Conservation (phyloP, 1,140 invertebrate genomes). For the Melanaphis sacchari region DNA sequence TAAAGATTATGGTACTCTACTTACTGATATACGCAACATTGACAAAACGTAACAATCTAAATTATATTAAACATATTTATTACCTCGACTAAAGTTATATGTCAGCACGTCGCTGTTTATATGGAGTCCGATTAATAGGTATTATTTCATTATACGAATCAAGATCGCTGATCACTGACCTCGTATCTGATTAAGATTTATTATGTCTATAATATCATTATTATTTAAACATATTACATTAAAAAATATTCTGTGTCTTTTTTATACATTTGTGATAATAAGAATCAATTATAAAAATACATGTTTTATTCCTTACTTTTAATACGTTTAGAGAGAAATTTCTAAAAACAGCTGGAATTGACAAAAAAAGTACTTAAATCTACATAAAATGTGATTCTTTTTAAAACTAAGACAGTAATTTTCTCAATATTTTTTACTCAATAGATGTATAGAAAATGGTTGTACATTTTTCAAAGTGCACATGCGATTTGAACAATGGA, state of each 20-base stretch:
- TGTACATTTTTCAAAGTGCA: not conserved
- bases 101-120: not conserved
- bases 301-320: not conserved
- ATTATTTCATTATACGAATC: not conserved
- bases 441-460: not conserved
- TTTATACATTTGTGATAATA: not conserved
- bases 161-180: not conserved
- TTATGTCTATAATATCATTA: not conserved
- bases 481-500: not conserved
- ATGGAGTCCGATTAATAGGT: not conserved
- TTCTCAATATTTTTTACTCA: not conserved
- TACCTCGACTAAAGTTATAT: not conserved
- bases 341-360: not conserved
- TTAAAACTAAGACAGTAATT: not conserved
- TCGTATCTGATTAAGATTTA: not conserved
- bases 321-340: not conserved
- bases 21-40: not conserved
- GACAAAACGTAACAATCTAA: not conserved
- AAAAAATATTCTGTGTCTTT: not conserved
- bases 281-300: not conserved
- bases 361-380: not conserved
- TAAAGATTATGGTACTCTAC: not conserved
- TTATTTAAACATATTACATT: not conserved
- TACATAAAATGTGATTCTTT: not conserved
- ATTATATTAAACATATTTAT: constrained; percentile 9